Conservation (phyloP, 2,113 vertebrate species). For the Anarrhichthys ocellatus region DNA sequence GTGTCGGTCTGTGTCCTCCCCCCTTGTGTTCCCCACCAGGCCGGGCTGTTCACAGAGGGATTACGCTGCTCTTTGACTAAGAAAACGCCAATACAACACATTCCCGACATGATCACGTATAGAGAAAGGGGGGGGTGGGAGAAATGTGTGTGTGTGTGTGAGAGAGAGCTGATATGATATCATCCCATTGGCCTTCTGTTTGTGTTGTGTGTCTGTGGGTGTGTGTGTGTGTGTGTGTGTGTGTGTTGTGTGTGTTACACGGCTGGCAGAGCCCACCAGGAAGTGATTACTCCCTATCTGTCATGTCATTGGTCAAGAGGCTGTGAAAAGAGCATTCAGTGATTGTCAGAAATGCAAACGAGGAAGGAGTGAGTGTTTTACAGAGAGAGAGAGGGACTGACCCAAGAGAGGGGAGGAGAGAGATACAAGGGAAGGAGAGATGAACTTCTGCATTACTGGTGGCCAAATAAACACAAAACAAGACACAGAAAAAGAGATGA, state of each 20-base stretch:
- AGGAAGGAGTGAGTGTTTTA: slow-evolving; percentile 56
- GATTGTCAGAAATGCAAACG: slow-evolving; percentile 72
- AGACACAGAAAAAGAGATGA: not conserved
- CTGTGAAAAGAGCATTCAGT: slow-evolving; percentile 58
- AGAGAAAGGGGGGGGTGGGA: slow-evolving; percentile 56
- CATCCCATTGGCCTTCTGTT: slow-evolving; percentile 77
- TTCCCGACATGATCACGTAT: slow-evolving; percentile 79
- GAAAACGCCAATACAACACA: slow-evolving; percentile 83
- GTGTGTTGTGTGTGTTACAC: slow-evolving; percentile 52
- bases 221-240: slow-evolving; percentile 47
- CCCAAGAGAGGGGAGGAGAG: slow-evolving; percentile 17
- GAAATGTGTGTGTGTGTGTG: slow-evolving; percentile 41
- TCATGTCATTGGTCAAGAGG: slow-evolving; percentile 68
- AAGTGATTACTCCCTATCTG: slow-evolving; percentile 75
- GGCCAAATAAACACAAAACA: slow-evolving; percentile 28
- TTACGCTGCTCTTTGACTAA: slow-evolving; percentile 77
- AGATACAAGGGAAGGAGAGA: slow-evolving; percentile 3
- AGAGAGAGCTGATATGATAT: slow-evolving; percentile 77
- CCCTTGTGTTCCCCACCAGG: slow-evolving; percentile 65
- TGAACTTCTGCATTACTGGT: slow-evolving; percentile 10
- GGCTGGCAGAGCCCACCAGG: slow-evolving; percentile 73
- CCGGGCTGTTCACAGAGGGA: slow-evolving; percentile 77
- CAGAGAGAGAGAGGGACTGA: slow-evolving; percentile 31
- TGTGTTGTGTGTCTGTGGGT: slow-evolving; percentile 43
- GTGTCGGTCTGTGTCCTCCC: slow-evolving; percentile 37